phyloP scores from a whole-genome alignment of 2,888 invertebrate genomes.

The Apodemia mormo region DNA sequence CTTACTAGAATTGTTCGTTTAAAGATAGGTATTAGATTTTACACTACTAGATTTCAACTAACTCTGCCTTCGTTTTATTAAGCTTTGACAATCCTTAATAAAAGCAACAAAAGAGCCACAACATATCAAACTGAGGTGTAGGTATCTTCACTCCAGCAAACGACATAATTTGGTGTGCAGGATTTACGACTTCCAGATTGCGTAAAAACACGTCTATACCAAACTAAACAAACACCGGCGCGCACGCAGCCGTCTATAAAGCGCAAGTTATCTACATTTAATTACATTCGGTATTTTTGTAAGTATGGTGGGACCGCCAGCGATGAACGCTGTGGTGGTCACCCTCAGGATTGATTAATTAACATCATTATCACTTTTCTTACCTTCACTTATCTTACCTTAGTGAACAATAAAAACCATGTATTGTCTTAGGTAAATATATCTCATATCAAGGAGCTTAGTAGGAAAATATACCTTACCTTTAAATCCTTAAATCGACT shows the following conservation, averaged over 20 bases:
- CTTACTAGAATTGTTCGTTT: too few species aligned
- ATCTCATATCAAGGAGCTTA: too few species aligned
- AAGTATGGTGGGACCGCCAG: slow-evolving; percentile 75
- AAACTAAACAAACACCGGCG: slow-evolving; percentile 77
- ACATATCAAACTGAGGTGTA: too few species aligned
- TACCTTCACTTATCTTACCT: background rate
- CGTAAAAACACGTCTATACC: slow-evolving; percentile 80
- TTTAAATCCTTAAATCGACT: too few species aligned
- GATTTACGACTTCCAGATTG: slow-evolving; percentile 81
- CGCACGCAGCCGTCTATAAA: slow-evolving; percentile 78
- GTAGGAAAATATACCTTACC: too few species aligned
- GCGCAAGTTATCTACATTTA: slow-evolving; percentile 80
- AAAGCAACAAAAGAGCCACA: too few species aligned
- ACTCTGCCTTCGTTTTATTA: too few species aligned
- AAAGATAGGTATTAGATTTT: too few species aligned
- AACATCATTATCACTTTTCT: slow-evolving; percentile 2
- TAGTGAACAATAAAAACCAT: too few species aligned
- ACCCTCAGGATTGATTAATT: slow-evolving; percentile 32
- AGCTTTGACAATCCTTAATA: too few species aligned
- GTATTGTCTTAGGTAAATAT: too few species aligned
- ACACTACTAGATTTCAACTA: too few species aligned
- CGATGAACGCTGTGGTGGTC: slow-evolving; percentile 67
- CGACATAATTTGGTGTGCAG: slow-evolving; percentile 79
- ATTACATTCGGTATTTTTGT: slow-evolving; percentile 81
- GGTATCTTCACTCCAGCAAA: slow-evolving; percentile 48